Percentiles rank a stretch among this genome's conserved stretches.
Conservation (phyloP, 2,888 invertebrate species). For the Cryptus armator region DNA sequence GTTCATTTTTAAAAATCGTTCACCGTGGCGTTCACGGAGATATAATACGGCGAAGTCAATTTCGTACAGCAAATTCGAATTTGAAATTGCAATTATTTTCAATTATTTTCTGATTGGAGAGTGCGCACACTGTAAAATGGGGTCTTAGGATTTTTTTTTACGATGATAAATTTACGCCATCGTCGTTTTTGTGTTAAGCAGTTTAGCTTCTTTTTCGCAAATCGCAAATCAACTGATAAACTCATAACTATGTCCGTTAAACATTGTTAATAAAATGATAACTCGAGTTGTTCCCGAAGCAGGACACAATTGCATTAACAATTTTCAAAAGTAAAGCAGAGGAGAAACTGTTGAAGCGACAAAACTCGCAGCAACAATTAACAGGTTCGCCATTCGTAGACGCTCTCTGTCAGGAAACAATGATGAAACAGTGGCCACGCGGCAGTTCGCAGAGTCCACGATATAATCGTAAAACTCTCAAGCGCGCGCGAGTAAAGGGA, state of each 20-base stretch:
- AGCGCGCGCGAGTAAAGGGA: constrained; percentile 26
- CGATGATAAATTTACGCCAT: no score
- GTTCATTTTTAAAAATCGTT: no score
- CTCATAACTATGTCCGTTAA: neutral
- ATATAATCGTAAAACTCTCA: constrained; percentile 51
- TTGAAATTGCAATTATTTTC: no score
- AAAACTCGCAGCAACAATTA: constrained; percentile 41
- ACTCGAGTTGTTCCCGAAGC: neutral
- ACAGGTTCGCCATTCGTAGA: constrained; percentile 46
- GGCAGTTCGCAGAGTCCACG: constrained; percentile 15
- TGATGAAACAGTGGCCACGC: constrained; percentile 28
- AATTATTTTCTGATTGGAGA: no score
- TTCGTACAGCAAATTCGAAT: no score
- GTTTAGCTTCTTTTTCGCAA: no score
- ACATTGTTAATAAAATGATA: neutral
- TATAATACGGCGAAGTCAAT: no score
- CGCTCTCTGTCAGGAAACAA: constrained; percentile 37
- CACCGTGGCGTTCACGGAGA: no score
- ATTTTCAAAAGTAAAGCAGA: constrained; percentile 18
- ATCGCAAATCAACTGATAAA: neutral
- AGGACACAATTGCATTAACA: neutral
- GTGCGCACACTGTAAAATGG: no score
- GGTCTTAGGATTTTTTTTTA: no score
- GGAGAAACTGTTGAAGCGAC: constrained; percentile 15
- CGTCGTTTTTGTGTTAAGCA: no score